Evolutionary conservation across 2,113 vertebrate species (phyloP).

Genomic region (Lethenteron camtschaticum): DNA sequence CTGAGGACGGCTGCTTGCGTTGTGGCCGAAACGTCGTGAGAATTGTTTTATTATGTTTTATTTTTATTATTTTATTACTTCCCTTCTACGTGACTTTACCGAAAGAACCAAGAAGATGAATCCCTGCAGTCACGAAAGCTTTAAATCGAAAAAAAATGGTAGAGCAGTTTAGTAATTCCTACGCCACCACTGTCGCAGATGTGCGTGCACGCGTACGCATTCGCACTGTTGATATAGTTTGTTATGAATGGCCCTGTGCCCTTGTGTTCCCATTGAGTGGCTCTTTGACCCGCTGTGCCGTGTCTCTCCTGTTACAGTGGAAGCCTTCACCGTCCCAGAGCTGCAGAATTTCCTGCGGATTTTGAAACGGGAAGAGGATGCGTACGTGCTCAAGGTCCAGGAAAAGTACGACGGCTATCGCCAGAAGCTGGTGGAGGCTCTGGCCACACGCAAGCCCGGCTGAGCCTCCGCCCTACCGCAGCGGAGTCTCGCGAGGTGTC

Average conservation of each 20-base stretch:
- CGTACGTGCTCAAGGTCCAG: constrained; percentile 51
- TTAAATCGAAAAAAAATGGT: too few species aligned
- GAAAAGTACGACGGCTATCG: constrained; percentile 50
- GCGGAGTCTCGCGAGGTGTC: too few species aligned
- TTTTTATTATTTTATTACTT: too few species aligned
- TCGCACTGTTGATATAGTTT: neutral
- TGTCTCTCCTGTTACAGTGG: constrained; percentile 32
- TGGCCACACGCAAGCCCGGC: constrained; percentile 36
- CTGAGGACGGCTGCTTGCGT: too few species aligned
- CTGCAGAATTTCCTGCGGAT: constrained; percentile 72
- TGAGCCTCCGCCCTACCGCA: constrained; percentile 20
- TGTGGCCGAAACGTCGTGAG: too few species aligned
- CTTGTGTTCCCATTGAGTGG: too few species aligned
- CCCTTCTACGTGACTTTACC: too few species aligned
- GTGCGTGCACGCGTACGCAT: neutral
- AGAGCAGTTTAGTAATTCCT: neutral
- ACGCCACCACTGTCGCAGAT: neutral
- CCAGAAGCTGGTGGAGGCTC: constrained; percentile 45
- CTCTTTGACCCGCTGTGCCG: neutral
- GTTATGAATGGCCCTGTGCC: neutral
- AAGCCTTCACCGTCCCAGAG: constrained; percentile 69
- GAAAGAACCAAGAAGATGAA: too few species aligned
- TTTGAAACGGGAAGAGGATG: constrained; percentile 67
- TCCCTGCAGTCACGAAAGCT: too few species aligned
- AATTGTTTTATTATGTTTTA: too few species aligned